Evolutionary conservation across 1,140 invertebrate genomes (phyloP), one percentile per base, ranked within the genome.

Genomic region (Drosophila mojavensis): DNA sequence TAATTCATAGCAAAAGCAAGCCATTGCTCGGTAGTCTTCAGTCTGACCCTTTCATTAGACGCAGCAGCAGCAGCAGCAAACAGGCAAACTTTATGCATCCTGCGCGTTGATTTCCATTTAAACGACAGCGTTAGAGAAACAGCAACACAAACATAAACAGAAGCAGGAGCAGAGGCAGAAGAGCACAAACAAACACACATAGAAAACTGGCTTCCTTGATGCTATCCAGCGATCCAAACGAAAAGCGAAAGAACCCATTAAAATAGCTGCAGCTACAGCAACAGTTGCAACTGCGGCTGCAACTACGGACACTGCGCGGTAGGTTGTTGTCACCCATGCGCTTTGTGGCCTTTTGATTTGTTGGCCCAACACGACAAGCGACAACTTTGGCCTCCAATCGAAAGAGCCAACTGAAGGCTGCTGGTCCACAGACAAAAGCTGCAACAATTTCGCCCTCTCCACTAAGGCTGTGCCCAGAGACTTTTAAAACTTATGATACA

Each of bases 101-200:
- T 89, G 84, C 84, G 85, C 84, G 85, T 88, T 89, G 84, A 89
- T 89, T 89, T 89, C 84, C 84, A 89, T 89, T 89, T 89, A 89
- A 89, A 89, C 80, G 84, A 89, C 77, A 83, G 84, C 84, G 84
- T 88, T 88, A 84, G 84, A 88, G 83, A 67, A 74, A 74, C 70
- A 81, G 79, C 47, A 62, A 53, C 48, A 78, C 50, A 51, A 63
- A 73, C 17, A 68, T 15, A 41, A 20, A 47, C 20, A 61, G 15
- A 43, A 62, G 50, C 61, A 66, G 59, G 45, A 51, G 54, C 20
- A 61, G 15, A 43, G 55, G 50, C 61, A 66, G 59, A 50, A 51
- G 54, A 60, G 54, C 53, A 63, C 33, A 63, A 45, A 67, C 51
- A 61, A 28, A 58, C n/a, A 61, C 13, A 56, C 36, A 48, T 48